Evolutionary conservation across 2,113 vertebrate species (phyloP).

Genomic region (Axis porcinus): DNA sequence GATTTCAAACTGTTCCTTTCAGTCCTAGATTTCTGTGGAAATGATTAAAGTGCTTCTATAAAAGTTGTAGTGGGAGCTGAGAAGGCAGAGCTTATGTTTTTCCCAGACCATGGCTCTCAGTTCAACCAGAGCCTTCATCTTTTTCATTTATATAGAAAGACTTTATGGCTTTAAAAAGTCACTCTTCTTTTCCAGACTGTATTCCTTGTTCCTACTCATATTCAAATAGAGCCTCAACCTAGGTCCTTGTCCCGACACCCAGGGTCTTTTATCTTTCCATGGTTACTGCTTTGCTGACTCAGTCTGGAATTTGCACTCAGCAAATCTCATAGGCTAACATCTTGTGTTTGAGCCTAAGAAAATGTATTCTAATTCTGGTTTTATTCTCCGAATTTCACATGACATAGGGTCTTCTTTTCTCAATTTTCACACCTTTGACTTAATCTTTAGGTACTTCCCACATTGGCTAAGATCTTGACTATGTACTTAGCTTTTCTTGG

Average conservation of each 20-base stretch:
- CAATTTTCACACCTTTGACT: background rate
- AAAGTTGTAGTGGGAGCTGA: background rate
- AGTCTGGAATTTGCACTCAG: background rate
- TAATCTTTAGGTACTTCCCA: background rate
- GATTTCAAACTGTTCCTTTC: background rate
- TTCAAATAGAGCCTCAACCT: background rate
- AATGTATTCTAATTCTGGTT: background rate
- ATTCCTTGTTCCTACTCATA: background rate
- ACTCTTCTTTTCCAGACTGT: background rate
- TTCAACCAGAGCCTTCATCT: background rate
- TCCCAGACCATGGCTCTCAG: background rate
- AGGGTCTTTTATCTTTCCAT: background rate
- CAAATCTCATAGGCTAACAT: background rate
- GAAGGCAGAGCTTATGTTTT: background rate
- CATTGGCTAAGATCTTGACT: background rate
- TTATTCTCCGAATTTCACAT: background rate
- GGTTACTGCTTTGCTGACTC: background rate
- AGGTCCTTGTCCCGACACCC: background rate
- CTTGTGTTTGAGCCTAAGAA: background rate
- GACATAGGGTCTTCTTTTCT: background rate
- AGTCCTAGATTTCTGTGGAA: background rate
- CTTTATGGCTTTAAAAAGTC: background rate
- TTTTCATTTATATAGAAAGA: background rate
- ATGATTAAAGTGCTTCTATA: background rate
- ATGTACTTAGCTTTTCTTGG: background rate